A percentile compares a stretch with the other conserved stretches of the same genome.
These are phyloP conservation scores for Psix sp. DNA, from an alignment of 1,140 invertebrate species.

Conservation along the genomic window DNA sequence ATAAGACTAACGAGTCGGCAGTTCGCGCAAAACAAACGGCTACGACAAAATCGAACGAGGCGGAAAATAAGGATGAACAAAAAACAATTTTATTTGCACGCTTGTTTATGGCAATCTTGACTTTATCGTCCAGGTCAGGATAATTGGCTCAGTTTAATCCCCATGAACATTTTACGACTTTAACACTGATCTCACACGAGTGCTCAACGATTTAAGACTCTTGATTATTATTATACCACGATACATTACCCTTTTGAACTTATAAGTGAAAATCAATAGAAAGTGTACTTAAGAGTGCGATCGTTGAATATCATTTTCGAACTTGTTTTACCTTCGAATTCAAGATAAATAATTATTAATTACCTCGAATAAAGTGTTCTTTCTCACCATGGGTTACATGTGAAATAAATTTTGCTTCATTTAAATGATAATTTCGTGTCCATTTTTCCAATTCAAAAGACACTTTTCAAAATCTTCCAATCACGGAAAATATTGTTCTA, in stretches of 20 bases:
- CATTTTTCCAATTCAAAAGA: too few relatives aligned
- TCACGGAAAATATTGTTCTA: too few relatives aligned
- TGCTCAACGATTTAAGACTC: slow-evolving; percentile 31
- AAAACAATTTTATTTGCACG: slow-evolving; percentile 6
- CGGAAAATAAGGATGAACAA: slow-evolving; percentile 1
- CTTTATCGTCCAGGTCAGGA: slow-evolving; percentile 42
- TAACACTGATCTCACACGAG: slow-evolving; percentile 28
- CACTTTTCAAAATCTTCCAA: too few relatives aligned
- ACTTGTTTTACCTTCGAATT: too few relatives aligned
- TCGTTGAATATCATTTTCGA: too few relatives aligned
- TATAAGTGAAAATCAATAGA: slow-evolving; percentile 12
- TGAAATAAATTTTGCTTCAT: too few relatives aligned
- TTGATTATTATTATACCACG: slow-evolving; percentile 30
- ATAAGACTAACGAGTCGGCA: slow-evolving; percentile 25
- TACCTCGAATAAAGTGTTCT: too few relatives aligned
- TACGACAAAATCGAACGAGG: slow-evolving; percentile 1
- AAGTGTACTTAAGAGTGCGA: too few relatives aligned
- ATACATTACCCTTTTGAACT: slow-evolving; percentile 2
- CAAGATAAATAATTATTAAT: too few relatives aligned
- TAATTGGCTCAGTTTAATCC: slow-evolving; percentile 58
- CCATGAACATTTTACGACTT: slow-evolving; percentile 46
- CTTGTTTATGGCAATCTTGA: slow-evolving; percentile 35
- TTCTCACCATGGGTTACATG: too few relatives aligned
- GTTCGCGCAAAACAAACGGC: slow-evolving; percentile 1
- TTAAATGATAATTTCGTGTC: too few relatives aligned